These are phyloP conservation scores for Lerema accius DNA, from an alignment of 1,140 invertebrate species.

Conservation along the genomic window DNA sequence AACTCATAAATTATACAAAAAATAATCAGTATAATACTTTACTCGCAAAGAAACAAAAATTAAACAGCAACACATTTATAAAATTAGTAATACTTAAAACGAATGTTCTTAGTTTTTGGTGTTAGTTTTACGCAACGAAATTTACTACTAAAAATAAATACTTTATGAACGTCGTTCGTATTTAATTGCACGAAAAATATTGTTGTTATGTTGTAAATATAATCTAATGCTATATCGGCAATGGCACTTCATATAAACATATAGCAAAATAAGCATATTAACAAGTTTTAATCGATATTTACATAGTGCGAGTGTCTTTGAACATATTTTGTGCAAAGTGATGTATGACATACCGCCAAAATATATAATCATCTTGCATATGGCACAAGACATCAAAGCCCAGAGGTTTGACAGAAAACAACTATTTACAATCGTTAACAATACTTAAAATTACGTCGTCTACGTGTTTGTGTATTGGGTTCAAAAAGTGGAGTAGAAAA, in stretches of 20 bases:
- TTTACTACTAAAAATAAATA: constrained; percentile 73
- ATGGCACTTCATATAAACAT: constrained; percentile 74
- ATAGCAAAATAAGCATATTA: constrained; percentile 63
- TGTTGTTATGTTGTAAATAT: constrained; percentile 44
- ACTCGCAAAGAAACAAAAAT: constrained; percentile 33
- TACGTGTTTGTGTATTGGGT: constrained; percentile 24
- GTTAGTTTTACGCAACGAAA: constrained; percentile 76
- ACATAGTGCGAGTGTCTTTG: constrained; percentile 45
- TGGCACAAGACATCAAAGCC: constrained; percentile 74
- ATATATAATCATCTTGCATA: constrained; percentile 64
- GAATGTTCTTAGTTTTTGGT: constrained; percentile 76
- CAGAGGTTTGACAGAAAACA: constrained; percentile 56
- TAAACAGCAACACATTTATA: constrained; percentile 45
- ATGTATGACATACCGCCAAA: constrained; percentile 46
- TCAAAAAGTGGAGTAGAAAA: constrained; percentile 42
- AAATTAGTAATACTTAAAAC: constrained; percentile 67
- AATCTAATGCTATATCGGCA: constrained; percentile 47
- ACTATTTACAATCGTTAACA: constrained; percentile 58
- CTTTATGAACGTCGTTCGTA: constrained; percentile 57
- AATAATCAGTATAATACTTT: constrained; percentile 4
- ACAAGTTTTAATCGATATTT: constrained; percentile 49
- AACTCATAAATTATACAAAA: constrained; percentile 7
- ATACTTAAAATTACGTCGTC: constrained; percentile 33
- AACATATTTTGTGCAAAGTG: constrained; percentile 46
- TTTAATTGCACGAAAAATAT: constrained; percentile 66